Base-by-base conservation (phyloP, 2,797 vertebrate genomes). In the Lophura swinhoii region DNA sequence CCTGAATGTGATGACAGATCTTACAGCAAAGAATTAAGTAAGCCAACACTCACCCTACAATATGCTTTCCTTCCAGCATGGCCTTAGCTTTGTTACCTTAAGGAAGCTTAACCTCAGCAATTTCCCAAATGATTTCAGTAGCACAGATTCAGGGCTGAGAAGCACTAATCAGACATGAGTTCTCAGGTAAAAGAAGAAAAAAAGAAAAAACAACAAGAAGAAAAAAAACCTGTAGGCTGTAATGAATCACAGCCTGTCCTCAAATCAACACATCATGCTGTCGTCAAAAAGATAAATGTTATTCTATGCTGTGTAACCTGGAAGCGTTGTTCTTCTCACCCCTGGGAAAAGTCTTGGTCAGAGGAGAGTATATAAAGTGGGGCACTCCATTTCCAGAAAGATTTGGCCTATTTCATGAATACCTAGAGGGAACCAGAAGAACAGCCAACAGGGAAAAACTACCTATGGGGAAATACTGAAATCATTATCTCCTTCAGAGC, bases 341-440 rank as follows among this genome's bases (percentile, higher is more conserved):
- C 76, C 63, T 59, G 74, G 83, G 88, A 62, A 59, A 26, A 43
- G 3, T 12, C 67, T 86, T 2, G 0, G 26, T 74, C 1, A 2
- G 31, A 91, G 55, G 33, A 74, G 53, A 81, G 33, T 18, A 9
- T 49, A 10, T 22, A 39, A 96, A 96, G 56, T 88, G 92, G 94
- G 77, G 5, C 90, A 94, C 37, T 86, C 24, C 31, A 28, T 74
- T 93, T 93, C 70, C 77, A 86, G 51, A 75, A 58, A 63, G 80
- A 17, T 39, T 87, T 87, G 86, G 43, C 90, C 90, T 93, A 81
- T 26, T 95, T 95, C 77, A 63, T 48, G 51, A 78, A 6, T 51
- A 48, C 39, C 46, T 51, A 28, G 26, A 2, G 2, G 55, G 59
- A 95, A 9, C 23, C 59, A 78, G 14, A 24, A 62, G 46, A 88